phyloP scores from a whole-genome alignment of 30 jellyfish, hydroid and myxozoan genomes.

The Pelagia noctiluca region DNA sequence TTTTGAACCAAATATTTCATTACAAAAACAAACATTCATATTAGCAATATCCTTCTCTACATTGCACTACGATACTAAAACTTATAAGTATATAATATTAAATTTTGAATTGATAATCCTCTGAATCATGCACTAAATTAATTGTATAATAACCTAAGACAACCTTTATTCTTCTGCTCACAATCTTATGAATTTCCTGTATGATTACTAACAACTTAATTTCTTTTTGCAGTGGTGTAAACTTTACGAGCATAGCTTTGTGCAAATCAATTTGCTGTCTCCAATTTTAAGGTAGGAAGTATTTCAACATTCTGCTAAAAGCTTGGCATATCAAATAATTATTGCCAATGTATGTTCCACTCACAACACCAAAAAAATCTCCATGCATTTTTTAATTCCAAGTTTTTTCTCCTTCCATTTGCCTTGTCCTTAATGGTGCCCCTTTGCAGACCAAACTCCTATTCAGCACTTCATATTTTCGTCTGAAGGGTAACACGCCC shows the following conservation, averaged over 20 bases:
- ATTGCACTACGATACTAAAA: not conserved
- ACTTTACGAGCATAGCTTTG: conserved; percentile 86
- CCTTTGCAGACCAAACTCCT: not conserved
- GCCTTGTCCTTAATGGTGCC: not conserved
- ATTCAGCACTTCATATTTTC: not conserved
- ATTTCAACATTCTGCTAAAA: too few species aligned
- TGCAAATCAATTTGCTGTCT: conserved; percentile 77
- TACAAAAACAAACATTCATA: not conserved
- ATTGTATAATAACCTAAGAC: too few species aligned
- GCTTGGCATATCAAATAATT: too few species aligned
- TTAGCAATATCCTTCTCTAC: not conserved
- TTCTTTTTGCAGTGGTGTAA: conserved; percentile 86
- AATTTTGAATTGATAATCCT: not conserved
- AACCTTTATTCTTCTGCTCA: not conserved
- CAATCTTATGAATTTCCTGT: not conserved
- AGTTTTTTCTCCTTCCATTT: not conserved
- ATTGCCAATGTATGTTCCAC: too few species aligned
- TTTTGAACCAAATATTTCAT: too few species aligned
- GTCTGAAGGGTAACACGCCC: not conserved
- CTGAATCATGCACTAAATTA: too few species aligned
- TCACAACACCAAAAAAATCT: too few species aligned
- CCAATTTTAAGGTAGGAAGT: conserved; percentile 81
- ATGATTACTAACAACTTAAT: not conserved
- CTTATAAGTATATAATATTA: not conserved
- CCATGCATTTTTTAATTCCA: too few species aligned